Percentiles rank a stretch among this genome's conserved stretches.
Conservation (phyloP, 2,797 vertebrate genomes). For the Carapus acus region DNA sequence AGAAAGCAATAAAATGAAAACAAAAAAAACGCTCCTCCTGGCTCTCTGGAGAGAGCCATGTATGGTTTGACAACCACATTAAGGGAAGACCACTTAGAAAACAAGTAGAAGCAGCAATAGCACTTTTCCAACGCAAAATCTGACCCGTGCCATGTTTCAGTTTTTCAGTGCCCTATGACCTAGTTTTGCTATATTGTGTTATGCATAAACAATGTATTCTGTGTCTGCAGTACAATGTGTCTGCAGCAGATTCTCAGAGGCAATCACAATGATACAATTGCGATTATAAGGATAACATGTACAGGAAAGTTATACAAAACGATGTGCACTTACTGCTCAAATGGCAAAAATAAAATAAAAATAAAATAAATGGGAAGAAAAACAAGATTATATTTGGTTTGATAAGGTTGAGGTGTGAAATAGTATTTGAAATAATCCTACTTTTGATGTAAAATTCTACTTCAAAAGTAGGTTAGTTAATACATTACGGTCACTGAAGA, state of each 20-base stretch:
- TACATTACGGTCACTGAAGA: no score
- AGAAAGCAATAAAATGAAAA: conserved; percentile 64
- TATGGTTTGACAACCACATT: conserved; percentile 40
- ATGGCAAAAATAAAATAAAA: conserved; percentile 13
- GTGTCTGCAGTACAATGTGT: conserved; percentile 6
- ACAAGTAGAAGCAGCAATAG: conserved; percentile 47
- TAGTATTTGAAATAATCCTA: no score
- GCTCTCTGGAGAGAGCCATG: conserved; percentile 40
- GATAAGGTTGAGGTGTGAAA: no score
- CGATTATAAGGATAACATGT: conserved; percentile 7
- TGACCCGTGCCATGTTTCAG: conserved; percentile 41
- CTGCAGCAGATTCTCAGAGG: conserved; percentile 58
- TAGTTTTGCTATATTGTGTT: conserved; percentile 51
- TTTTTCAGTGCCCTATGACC: conserved; percentile 46
- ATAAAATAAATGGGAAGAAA: no score
- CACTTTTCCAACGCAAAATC: conserved; percentile 21
- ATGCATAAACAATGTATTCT: conserved; percentile 44
- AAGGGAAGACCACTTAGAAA: conserved; percentile 56
- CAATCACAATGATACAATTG: conserved; percentile 38
- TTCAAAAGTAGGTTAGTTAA: no score
- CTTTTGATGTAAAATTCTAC: no score
- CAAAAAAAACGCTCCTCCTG: conserved; percentile 45
- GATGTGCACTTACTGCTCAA: conserved; percentile 2
- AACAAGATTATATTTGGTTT: no score
- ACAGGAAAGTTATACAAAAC: background rate